Evolutionary conservation across 2,797 vertebrate species (phyloP).

Genomic region (Scyliorhinus canicula): DNA sequence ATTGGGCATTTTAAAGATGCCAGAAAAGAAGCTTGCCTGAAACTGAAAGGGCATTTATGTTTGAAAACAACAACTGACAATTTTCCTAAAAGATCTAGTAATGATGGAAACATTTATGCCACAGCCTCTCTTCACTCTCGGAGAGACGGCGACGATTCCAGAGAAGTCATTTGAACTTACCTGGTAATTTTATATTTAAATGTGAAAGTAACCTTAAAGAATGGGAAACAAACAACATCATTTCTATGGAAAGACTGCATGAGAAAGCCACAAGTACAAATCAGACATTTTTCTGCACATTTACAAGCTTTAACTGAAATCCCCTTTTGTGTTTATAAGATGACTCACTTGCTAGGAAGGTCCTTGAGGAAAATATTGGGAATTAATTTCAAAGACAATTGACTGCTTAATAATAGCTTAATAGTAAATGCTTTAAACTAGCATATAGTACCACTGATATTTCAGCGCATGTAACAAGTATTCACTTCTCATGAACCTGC

Average conservation of each 20-base stretch:
- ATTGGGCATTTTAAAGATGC: background rate
- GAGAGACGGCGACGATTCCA: background rate
- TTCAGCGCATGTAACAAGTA: background rate
- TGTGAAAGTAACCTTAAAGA: background rate
- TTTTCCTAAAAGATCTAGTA: background rate
- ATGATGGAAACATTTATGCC: background rate
- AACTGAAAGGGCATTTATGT: background rate
- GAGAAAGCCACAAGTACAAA: background rate
- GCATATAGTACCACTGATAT: background rate
- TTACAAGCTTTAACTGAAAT: background rate
- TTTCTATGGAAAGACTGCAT: background rate
- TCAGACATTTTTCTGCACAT: background rate
- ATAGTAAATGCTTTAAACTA: background rate
- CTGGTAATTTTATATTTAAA: background rate
- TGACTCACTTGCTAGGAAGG: background rate
- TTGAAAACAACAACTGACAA: background rate
- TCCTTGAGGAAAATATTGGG: slow-evolving; percentile 6
- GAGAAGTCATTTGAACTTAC: background rate
- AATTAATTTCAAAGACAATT: slow-evolving; percentile 20
- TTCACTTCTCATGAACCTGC: slow-evolving; percentile 7
- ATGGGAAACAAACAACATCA: background rate
- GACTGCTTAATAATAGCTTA: background rate
- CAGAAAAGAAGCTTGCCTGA: background rate
- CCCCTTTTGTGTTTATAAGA: slow-evolving; percentile 1
- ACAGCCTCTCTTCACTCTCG: background rate